Evolutionary conservation across 2,797 vertebrate species (phyloP).

Genomic region (Semaprochilodus insignis): DNA sequence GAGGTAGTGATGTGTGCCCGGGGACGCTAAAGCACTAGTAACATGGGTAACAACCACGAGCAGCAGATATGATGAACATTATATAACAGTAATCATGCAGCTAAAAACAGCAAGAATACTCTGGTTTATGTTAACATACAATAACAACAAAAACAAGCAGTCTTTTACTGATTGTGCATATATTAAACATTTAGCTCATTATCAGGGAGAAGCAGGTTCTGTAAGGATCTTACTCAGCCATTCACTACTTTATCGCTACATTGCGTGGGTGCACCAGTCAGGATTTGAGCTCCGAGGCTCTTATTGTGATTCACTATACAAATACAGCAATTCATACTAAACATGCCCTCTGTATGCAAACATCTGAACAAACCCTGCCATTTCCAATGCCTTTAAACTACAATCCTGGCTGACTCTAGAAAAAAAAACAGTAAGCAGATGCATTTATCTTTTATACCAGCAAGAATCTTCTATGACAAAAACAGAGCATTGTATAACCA

Average conservation of each 20-base stretch:
- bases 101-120: not conserved
- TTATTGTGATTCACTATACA: not conserved
- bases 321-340: not conserved
- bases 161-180: not conserved
- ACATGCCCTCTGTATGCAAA: not conserved
- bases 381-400: not conserved
- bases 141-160: not conserved
- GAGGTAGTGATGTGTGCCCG: slow-evolving; percentile 25
- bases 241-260: not conserved
- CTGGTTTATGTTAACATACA: not conserved
- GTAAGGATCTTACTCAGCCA: not conserved
- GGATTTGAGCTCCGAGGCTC: slow-evolving; percentile 5
- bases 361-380: not conserved
- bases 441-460: not conserved
- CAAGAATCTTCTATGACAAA: not conserved
- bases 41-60: slow-evolving; percentile 46
- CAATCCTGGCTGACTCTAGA: not conserved
- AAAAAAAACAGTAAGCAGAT: not conserved
- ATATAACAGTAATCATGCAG: slow-evolving; percentile 25
- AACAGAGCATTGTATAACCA: not conserved
- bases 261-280: slow-evolving; percentile 8
- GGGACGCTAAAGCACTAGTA: slow-evolving; percentile 44
- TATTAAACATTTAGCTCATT: not conserved
- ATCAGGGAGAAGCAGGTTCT: not conserved
- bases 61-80: slow-evolving; percentile 36